Conservation (phyloP, 2,888 invertebrate species). For the Cryptocheilus praepositus region DNA sequence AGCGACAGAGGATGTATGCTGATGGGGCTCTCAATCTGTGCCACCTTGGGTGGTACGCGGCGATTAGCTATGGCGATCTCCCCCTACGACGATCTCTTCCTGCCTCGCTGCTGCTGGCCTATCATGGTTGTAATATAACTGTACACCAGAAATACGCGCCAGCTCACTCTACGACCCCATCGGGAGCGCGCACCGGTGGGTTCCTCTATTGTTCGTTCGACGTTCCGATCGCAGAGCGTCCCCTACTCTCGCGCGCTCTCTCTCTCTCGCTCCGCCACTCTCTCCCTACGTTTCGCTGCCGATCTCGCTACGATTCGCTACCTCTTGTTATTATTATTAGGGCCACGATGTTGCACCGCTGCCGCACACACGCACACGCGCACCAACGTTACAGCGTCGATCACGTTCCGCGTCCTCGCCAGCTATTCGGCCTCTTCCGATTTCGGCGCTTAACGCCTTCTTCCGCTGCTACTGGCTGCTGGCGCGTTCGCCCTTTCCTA, state of each 20-base stretch:
- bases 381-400: no score
- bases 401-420: no score
- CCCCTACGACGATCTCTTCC: conserved; percentile 72
- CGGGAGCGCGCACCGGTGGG: not conserved
- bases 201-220: conserved; percentile 1
- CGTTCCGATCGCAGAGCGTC: not conserved
- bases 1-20: conserved; percentile 69
- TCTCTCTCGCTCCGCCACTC: conserved; percentile 1
- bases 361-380: no score
- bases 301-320: not conserved
- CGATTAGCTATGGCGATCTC: conserved; percentile 68
- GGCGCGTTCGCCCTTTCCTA: not conserved
- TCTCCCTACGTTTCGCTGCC: not conserved
- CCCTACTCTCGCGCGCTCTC: not conserved
- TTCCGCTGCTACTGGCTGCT: conserved; percentile 9
- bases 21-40: conserved; percentile 73
- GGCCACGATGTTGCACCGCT: no score
- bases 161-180: conserved; percentile 29
- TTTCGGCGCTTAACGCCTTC: conserved; percentile 18
- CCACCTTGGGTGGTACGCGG: conserved; percentile 73
- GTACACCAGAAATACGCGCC: conserved; percentile 55
- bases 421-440: no score
- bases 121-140: conserved; percentile 57
- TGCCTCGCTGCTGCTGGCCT: conserved; percentile 62
- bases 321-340: no score